phyloP scores from a whole-genome alignment of 1,140 invertebrate genomes.

The Brachystomella parvula region DNA sequence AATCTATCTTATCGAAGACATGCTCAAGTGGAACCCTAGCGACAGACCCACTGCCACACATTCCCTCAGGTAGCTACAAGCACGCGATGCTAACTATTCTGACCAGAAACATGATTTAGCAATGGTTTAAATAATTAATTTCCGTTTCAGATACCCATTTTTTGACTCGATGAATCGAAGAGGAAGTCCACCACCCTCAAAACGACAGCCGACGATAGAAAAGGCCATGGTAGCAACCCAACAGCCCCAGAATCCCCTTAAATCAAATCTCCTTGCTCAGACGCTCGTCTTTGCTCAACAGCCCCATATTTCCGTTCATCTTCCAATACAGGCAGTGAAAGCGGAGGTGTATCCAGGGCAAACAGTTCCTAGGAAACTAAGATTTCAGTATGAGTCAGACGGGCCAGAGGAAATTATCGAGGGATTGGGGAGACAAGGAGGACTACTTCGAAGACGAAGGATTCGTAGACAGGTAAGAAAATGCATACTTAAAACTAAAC shows the following conservation, averaged over 20 bases:
- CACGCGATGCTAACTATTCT: background rate
- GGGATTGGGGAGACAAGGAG: background rate
- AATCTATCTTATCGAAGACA: conserved; percentile 72
- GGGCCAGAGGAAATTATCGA: background rate
- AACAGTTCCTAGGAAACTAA: conserved; percentile 28
- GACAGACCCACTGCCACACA: conserved; percentile 84
- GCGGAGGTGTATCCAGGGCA: conserved; percentile 31
- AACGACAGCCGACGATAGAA: background rate
- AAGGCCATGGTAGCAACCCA: conserved; percentile 3
- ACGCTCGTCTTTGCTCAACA: conserved; percentile 30
- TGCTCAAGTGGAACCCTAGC: conserved; percentile 86
- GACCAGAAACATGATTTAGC: background rate
- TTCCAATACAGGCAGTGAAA: conserved; percentile 32
- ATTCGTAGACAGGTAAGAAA: conserved; percentile 1
- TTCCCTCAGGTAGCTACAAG: conserved; percentile 53
- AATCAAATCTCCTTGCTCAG: conserved; percentile 28
- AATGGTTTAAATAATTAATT: background rate
- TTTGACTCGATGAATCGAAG: conserved; percentile 25
- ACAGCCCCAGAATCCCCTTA: background rate
- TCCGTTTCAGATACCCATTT: conserved; percentile 28
- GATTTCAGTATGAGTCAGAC: conserved; percentile 18
- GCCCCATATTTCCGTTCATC: conserved; percentile 24
- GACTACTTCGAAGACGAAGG: background rate
- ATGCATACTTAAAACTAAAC: background rate
- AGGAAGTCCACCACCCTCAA: background rate